Evolutionary conservation across 2,113 vertebrate species (phyloP).

Genomic region (Gadus chalcogrammus): DNA sequence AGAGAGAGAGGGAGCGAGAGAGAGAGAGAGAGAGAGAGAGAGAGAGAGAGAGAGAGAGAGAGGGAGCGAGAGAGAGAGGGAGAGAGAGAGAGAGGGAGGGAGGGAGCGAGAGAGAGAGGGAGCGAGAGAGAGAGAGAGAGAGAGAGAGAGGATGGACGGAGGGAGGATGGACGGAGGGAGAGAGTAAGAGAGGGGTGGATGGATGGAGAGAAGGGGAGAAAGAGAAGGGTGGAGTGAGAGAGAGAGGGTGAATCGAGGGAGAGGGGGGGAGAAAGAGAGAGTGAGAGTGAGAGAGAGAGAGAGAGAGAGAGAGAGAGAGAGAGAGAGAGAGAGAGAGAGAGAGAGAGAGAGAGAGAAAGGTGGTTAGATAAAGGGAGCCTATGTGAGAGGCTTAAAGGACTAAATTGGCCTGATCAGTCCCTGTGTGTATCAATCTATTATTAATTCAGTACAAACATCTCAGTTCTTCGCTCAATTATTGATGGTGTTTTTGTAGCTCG

Average conservation of each 20-base stretch:
- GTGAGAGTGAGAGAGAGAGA: not conserved
- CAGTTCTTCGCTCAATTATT: constrained; percentile 54
- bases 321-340: not conserved
- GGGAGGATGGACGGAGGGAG: too few relatives aligned
- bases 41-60: not conserved
- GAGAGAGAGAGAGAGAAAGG: not conserved
- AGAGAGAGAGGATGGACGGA: not conserved
- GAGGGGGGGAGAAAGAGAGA: not conserved
- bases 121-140: not conserved
- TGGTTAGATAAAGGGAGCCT: not conserved
- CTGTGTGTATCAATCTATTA: constrained; percentile 56
- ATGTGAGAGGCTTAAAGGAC: constrained; percentile 35
- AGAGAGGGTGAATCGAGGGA: not conserved
- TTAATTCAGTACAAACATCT: constrained; percentile 52
- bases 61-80: not conserved
- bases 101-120: too few relatives aligned
- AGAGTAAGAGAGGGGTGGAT: not conserved
- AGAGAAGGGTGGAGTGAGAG: not conserved
- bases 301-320: not conserved
- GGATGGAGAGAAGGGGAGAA: not conserved
- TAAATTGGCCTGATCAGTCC: constrained; percentile 26
- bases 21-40: too few relatives aligned
- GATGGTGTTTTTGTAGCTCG: constrained; percentile 10
- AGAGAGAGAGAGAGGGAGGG: not conserved
- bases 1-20: not conserved